These are phyloP conservation scores for Denticeps clupeoides DNA, from an alignment of 2,797 vertebrate species.

Conservation along the genomic window DNA sequence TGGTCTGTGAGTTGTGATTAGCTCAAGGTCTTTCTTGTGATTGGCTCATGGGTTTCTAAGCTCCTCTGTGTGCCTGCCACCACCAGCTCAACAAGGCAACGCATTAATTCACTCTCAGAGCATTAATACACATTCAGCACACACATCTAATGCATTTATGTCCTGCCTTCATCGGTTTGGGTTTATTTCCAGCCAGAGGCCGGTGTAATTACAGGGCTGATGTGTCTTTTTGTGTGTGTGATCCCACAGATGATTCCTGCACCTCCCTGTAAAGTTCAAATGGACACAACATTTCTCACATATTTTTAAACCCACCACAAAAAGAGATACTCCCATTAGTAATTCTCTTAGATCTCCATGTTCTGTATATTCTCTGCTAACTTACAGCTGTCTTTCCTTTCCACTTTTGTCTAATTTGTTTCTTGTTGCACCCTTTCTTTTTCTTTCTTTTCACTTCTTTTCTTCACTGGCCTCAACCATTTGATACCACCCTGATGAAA, in stretches of 20 bases:
- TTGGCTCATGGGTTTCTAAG: slow-evolving; percentile 37
- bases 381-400: slow-evolving; percentile 29
- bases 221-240: neutral
- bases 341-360: too few relatives aligned
- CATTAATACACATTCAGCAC: too few relatives aligned
- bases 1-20: slow-evolving; percentile 33
- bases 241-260: slow-evolving; percentile 1
- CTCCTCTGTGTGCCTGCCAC: slow-evolving; percentile 30
- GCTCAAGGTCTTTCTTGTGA: slow-evolving; percentile 22
- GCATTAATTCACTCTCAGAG: too few relatives aligned
- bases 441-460: slow-evolving; percentile 33
- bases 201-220: neutral
- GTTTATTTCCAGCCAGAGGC: neutral
- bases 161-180: neutral
- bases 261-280: too few relatives aligned
- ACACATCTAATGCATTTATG: neutral
- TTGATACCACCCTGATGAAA: too few relatives aligned
- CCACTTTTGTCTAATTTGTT: slow-evolving; percentile 25
- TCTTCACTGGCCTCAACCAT: slow-evolving; percentile 29
- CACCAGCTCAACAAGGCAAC: slow-evolving; percentile 23
- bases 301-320: too few relatives aligned
- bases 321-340: too few relatives aligned
- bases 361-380: slow-evolving; percentile 11
- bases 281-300: neutral
- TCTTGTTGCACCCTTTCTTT: slow-evolving; percentile 25